Conservation (phyloP, 1,140 invertebrate genomes). For the Heliothis virescens region DNA sequence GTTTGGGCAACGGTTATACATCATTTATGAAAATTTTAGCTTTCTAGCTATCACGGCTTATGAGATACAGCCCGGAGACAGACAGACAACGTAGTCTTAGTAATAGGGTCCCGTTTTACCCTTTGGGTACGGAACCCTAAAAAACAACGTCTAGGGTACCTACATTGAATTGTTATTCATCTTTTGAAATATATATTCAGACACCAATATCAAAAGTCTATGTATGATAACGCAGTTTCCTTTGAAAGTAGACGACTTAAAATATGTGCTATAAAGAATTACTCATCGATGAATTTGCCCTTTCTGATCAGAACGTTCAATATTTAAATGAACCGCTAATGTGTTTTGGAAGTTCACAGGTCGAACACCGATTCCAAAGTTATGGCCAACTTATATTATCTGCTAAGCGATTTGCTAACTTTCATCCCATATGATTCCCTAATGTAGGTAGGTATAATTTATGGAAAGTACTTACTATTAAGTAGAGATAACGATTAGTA, state of each 20-base stretch:
- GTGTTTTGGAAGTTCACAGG: background rate
- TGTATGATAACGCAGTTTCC: background rate
- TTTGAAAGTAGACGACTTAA: background rate
- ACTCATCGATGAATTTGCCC: background rate
- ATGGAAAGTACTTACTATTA: no score
- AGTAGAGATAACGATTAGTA: no score
- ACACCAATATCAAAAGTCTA: background rate
- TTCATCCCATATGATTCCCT: constrained; percentile 3
- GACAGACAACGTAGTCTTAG: no score
- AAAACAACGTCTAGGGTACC: no score
- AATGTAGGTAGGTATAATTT: no score
- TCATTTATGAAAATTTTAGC: no score
- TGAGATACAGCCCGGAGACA: no score
- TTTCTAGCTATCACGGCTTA: no score
- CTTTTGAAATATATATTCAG: background rate
- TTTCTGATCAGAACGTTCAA: background rate
- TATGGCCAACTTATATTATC: constrained; percentile 4
- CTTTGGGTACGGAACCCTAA: no score
- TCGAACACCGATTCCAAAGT: background rate
- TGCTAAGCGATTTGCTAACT: constrained; percentile 23
- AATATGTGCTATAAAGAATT: background rate
- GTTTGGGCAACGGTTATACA: no score
- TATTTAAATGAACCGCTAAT: background rate
- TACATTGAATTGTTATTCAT: no score
- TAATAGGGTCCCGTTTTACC: no score